Percentiles rank a stretch among this genome's conserved stretches.
phyloP scores from a whole-genome alignment of 2,113 vertebrate species.

The Heterochromis multidens region DNA sequence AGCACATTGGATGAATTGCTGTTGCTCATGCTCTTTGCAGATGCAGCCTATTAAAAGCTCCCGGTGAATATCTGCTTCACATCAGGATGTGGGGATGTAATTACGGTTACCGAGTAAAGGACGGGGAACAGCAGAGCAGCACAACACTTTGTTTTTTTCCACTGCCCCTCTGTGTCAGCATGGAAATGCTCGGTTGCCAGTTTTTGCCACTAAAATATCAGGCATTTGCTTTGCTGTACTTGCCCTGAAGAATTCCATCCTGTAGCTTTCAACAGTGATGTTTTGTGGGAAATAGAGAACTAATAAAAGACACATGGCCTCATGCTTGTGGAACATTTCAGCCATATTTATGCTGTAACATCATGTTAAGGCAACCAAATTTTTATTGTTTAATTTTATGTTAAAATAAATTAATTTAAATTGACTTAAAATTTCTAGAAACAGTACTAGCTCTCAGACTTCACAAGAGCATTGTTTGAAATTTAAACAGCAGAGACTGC shows the following conservation, averaged over 20 bases:
- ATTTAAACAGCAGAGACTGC: not conserved
- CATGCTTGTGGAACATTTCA: not conserved
- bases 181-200: conserved; percentile 14
- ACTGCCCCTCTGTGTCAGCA: conserved; percentile 22
- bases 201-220: not conserved
- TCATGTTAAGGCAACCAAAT: too few species aligned
- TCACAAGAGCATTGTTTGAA: not conserved
- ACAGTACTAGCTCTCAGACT: not conserved
- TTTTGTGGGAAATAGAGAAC: not conserved
- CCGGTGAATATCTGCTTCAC: conserved; percentile 39
- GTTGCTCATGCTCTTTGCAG: conserved; percentile 22
- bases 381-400: too few species aligned
- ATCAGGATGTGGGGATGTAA: conserved; percentile 57
- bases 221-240: not conserved
- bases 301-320: not conserved
- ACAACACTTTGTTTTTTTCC: conserved; percentile 10
- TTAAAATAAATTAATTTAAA: too few species aligned
- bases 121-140: conserved; percentile 18
- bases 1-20: conserved; percentile 24
- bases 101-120: conserved; percentile 41
- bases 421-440: too few species aligned
- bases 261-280: not conserved
- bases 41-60: conserved; percentile 46
- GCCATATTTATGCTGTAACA: not conserved
- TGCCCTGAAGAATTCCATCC: not conserved